phyloP scores from a whole-genome alignment of 2,113 vertebrate species.

The Delphinus delphis region DNA sequence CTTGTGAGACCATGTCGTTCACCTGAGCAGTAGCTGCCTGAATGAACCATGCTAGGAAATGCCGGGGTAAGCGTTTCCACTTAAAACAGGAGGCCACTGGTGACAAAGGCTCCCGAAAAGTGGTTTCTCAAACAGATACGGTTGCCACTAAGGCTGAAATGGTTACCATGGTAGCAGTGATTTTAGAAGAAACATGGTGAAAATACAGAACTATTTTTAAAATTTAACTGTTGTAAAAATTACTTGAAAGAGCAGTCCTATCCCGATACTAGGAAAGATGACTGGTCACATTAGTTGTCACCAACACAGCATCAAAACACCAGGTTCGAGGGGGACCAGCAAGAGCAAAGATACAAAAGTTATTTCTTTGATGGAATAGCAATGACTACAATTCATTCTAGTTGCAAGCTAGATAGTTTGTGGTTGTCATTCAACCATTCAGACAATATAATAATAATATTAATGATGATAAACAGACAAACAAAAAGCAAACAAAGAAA shows the following conservation, averaged over 20 bases:
- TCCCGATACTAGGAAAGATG: background rate
- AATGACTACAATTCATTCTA: background rate
- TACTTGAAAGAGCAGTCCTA: background rate
- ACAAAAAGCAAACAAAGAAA: background rate
- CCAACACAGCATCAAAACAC: background rate
- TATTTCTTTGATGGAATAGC: background rate
- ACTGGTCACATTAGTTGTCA: background rate
- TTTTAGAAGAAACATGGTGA: background rate
- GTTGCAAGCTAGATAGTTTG: background rate
- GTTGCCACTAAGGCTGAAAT: background rate
- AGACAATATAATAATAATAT: background rate
- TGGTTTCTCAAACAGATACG: background rate
- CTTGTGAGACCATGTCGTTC: background rate
- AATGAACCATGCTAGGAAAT: background rate
- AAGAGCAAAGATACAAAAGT: background rate
- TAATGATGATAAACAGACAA: background rate
- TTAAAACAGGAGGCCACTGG: too few species aligned
- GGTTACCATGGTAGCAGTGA: too few species aligned
- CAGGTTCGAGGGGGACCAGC: background rate
- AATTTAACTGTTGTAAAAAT: background rate
- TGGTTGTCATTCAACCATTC: background rate
- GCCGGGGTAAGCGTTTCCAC: rapidly evolving
- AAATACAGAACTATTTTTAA: background rate
- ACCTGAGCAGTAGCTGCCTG: too few species aligned
- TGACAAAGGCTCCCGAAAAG: background rate